A percentile compares a stretch with the other conserved stretches of the same genome.
These are phyloP conservation scores for Xenotilapia flavipinnis DNA, from an alignment of 2,113 vertebrate genomes.

Conservation along the genomic window DNA sequence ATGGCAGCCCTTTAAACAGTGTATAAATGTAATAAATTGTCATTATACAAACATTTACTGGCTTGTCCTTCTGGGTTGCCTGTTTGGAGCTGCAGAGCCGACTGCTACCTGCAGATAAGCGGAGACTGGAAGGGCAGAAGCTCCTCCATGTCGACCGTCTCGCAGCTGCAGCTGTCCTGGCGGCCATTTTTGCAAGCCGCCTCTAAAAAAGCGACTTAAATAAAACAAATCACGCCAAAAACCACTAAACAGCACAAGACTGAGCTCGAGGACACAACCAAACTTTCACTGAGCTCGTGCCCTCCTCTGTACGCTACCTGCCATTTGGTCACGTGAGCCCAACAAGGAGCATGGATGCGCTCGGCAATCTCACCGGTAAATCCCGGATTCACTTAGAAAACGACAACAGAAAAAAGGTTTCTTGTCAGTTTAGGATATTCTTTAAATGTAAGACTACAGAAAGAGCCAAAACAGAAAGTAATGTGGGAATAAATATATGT, in stretches of 20 bases:
- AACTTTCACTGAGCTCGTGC: neutral
- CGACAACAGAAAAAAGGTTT: neutral
- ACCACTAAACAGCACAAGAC: neutral
- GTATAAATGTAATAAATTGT: accelerated
- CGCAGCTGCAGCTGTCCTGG: neutral
- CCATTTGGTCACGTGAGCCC: neutral
- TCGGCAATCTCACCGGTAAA: neutral
- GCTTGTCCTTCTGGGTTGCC: neutral
- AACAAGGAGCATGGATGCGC: neutral
- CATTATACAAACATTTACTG: constrained; percentile 15
- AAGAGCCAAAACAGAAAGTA: neutral
- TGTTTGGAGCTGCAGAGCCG: constrained; percentile 3
- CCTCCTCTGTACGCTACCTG: neutral
- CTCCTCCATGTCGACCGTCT: neutral
- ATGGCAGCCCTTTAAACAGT: neutral
- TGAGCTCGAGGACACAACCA: accelerated
- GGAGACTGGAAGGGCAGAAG: neutral
- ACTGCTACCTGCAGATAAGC: neutral
- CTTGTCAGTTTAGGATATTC: neutral
- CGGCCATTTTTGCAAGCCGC: neutral
- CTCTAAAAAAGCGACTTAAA: neutral
- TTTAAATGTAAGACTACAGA: neutral
- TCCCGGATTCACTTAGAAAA: neutral
- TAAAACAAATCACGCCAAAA: neutral
- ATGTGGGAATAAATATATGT: neutral